Conservation (phyloP, 2,113 vertebrate species). For the Megalops atlanticus region DNA sequence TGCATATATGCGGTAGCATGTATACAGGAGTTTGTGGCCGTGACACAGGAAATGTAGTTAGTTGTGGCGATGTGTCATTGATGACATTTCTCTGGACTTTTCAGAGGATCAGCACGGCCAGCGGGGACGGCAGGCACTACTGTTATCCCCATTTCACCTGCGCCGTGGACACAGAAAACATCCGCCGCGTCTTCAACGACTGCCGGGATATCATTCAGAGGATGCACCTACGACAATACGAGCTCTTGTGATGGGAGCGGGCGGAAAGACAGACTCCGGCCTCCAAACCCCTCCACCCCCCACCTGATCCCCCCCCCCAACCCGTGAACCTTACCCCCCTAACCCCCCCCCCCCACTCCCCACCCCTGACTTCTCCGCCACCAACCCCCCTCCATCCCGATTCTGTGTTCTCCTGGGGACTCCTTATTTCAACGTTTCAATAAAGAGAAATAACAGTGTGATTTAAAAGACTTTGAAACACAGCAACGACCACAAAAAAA, state of each 20-base stretch:
- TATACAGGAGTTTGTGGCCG: too few relatives aligned
- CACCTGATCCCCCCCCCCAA: constrained; percentile 30
- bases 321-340: constrained; percentile 28
- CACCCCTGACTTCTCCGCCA: constrained; percentile 62
- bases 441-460: constrained; percentile 32
- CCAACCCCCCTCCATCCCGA: too few relatives aligned
- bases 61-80: neutral
- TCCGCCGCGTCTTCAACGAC: constrained; percentile 98
- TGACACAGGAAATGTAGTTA: too few relatives aligned
- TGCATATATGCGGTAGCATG: too few relatives aligned
- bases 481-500: constrained; percentile 40
- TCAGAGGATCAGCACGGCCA: constrained; percentile 99
- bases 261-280: constrained; percentile 30
- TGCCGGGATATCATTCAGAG: constrained; percentile 99
- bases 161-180: constrained; percentile 98
- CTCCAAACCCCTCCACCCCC: constrained; percentile 29
- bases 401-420: constrained; percentile 32
- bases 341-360: constrained; percentile 44
- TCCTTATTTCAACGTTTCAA: constrained; percentile 38
- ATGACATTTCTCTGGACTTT: constrained; percentile 1
- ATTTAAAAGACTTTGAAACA: constrained; percentile 36
- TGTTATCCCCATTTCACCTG: constrained; percentile 99
- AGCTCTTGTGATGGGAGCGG: constrained; percentile 92
- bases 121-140: constrained; percentile 95
- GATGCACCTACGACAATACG: constrained; percentile 98